Evolutionary conservation across 2,888 invertebrate genomes (phyloP).

Genomic region (Drosophila paranaensis): DNA sequence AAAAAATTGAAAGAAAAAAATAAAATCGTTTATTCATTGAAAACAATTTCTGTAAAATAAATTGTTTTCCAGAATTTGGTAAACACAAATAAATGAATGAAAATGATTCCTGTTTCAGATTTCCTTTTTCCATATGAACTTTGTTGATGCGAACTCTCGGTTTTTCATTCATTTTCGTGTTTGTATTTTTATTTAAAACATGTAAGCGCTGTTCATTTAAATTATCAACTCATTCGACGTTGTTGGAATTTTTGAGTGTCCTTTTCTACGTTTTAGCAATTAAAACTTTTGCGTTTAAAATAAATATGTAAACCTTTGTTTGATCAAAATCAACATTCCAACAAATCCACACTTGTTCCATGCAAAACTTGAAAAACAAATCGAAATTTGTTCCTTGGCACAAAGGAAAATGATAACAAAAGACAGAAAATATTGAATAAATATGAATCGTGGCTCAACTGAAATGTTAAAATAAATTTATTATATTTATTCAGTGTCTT

Average conservation of each 20-base stretch:
- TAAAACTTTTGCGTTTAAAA: neutral
- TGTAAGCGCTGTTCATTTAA: neutral
- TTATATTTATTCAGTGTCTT: neutral
- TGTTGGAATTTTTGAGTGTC: neutral
- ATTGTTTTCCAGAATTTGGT: neutral
- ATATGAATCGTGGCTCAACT: neutral
- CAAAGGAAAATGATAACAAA: neutral
- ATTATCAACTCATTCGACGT: neutral
- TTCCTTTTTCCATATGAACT: neutral
- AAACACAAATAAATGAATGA: neutral
- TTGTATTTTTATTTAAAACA: neutral
- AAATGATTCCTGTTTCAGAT: neutral
- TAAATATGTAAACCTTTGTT: neutral
- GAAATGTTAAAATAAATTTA: neutral
- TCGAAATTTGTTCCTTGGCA: neutral
- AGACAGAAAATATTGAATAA: too few species aligned
- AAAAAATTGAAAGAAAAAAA: neutral
- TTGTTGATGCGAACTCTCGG: neutral
- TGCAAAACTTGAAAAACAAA: neutral
- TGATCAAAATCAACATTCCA: too few species aligned
- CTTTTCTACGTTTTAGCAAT: neutral
- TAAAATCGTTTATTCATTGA: neutral
- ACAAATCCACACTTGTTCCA: too few species aligned
- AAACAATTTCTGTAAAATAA: neutral
- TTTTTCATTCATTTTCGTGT: neutral